A percentile compares a stretch with the other conserved stretches of the same genome.
phyloP scores from a whole-genome alignment of 2,888 invertebrate species.

The Idaea aversata region DNA sequence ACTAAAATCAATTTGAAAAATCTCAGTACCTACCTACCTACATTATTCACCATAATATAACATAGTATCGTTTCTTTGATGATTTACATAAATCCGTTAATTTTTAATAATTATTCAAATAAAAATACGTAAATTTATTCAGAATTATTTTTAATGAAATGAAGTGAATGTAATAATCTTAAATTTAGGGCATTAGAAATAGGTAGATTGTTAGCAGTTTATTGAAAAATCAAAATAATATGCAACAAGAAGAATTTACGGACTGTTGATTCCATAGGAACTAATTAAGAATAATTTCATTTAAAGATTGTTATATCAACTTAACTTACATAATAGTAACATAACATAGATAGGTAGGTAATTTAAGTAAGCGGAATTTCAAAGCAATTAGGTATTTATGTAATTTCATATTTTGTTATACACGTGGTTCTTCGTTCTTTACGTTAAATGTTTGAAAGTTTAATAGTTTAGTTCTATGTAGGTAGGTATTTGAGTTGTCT shows the following conservation, averaged over 20 bases:
- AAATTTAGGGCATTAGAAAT: background rate
- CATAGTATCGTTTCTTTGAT: too few relatives aligned
- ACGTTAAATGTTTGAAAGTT: background rate
- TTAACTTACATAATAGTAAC: background rate
- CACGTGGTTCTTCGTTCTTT: background rate
- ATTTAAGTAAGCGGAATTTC: background rate
- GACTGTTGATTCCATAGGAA: background rate
- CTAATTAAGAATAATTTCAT: constrained; percentile 1
- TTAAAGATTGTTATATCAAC: constrained; percentile 2
- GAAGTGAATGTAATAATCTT: background rate
- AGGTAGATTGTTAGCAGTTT: background rate
- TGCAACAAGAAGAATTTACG: background rate
- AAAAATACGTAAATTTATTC: background rate
- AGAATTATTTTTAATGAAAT: background rate
- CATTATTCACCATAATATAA: too few relatives aligned
- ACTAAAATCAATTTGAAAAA: too few relatives aligned
- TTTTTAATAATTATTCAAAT: too few relatives aligned
- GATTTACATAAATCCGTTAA: too few relatives aligned
- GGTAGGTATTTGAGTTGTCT: too few relatives aligned
- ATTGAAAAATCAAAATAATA: background rate
- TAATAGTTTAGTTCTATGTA: background rate
- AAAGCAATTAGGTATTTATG: background rate
- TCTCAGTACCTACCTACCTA: too few relatives aligned
- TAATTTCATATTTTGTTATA: background rate
- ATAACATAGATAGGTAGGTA: background rate